Conservation (phyloP, 37 sponge, comb jelly and placozoan genomes). For the Chondrilla cf. caribensis region DNA sequence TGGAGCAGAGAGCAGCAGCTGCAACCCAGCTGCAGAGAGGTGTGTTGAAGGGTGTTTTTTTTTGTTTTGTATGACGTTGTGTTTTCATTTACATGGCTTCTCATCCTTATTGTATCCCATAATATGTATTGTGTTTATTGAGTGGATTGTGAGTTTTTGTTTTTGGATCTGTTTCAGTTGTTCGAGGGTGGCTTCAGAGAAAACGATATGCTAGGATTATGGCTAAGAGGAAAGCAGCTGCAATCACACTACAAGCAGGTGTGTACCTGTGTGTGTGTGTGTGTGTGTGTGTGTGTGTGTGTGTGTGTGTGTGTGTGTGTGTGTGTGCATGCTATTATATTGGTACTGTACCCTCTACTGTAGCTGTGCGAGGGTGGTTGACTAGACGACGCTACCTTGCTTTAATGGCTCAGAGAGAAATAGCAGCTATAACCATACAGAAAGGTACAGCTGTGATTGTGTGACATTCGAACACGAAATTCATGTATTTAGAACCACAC, state of each 20-base stretch:
- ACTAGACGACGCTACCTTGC: background rate
- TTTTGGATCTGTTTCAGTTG: background rate
- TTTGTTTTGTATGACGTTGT: too few species aligned
- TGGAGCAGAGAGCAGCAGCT: background rate
- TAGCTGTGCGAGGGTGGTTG: constrained; percentile 39
- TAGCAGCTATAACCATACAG: constrained; percentile 38
- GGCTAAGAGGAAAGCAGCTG: constrained; percentile 24
- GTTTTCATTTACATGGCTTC: too few species aligned
- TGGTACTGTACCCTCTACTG: background rate
- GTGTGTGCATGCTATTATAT: too few species aligned
- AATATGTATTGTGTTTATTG: too few species aligned
- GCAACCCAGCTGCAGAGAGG: constrained; percentile 12
- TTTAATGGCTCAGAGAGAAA: constrained; percentile 7
- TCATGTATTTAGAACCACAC: too few species aligned
- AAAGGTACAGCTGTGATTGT: constrained; percentile 17
- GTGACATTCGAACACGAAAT: too few species aligned
- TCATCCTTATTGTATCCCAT: background rate
- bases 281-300: too few species aligned
- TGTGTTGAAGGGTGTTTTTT: background rate
- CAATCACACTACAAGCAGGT: constrained; percentile 53
- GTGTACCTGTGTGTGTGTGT: background rate
- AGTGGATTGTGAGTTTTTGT: background rate
- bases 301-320: too few species aligned
- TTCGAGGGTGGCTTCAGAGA: constrained; percentile 14
- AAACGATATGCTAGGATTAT: background rate